Percentiles rank a stretch among this genome's conserved stretches.
Evolutionary conservation across 2,113 vertebrate species (phyloP).

Genomic region (Murina feae): DNA sequence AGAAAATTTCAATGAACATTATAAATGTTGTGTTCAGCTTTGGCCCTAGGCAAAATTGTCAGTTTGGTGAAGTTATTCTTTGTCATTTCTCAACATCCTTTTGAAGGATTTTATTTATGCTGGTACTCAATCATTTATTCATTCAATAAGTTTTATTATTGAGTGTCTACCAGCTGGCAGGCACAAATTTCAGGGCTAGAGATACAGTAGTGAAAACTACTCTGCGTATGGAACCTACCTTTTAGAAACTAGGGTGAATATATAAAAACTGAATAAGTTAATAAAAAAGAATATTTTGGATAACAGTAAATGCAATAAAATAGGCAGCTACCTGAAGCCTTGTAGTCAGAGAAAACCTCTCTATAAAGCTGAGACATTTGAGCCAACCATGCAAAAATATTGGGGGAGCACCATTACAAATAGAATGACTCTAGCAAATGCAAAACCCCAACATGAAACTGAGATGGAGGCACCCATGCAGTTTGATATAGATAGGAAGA

Average conservation of each 20-base stretch:
- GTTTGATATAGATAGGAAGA: not conserved
- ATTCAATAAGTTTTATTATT: not conserved
- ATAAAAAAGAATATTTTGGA: not conserved
- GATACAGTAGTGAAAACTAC: not conserved
- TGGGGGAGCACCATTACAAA: not conserved
- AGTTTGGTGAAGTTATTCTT: slow-evolving; percentile 54
- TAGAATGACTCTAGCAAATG: not conserved
- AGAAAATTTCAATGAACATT: slow-evolving; percentile 28
- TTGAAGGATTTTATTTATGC: slow-evolving; percentile 31
- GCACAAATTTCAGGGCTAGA: not conserved
- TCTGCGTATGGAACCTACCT: not conserved
- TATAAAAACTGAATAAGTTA: not conserved
- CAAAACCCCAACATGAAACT: not conserved
- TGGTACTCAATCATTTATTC: slow-evolving; percentile 30
- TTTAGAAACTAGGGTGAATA: not conserved
- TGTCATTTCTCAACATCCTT: slow-evolving; percentile 42
- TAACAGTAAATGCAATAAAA: not conserved
- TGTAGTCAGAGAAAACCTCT: not conserved
- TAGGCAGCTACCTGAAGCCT: not conserved
- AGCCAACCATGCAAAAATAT: not conserved
- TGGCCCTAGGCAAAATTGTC: slow-evolving; percentile 45
- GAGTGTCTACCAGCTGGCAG: not conserved
- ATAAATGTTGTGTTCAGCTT: slow-evolving; percentile 42
- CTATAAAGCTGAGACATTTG: not conserved
- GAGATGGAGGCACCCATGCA: not conserved